Conservation (phyloP, 1,140 invertebrate species). For the Papilio glaucus region DNA sequence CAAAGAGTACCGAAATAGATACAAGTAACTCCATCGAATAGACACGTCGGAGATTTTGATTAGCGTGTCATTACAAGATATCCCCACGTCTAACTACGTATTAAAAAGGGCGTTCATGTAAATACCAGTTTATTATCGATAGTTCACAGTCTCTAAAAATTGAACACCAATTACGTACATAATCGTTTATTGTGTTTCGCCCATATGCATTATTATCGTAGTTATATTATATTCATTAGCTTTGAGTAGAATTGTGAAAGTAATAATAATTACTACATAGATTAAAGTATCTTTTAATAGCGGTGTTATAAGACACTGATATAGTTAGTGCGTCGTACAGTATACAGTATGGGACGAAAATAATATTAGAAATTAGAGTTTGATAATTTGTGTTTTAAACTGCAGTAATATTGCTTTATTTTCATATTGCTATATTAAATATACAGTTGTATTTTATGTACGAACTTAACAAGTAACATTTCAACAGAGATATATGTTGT, state of each 20-base stretch:
- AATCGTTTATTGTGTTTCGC: neutral
- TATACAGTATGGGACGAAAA: no score
- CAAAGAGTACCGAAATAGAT: neutral
- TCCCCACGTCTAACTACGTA: neutral
- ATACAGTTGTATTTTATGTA: neutral
- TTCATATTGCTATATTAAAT: no score
- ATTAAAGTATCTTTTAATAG: no score
- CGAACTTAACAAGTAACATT: constrained; percentile 15
- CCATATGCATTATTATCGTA: neutral
- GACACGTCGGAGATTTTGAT: no score
- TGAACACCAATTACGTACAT: neutral
- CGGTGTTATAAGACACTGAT: no score
- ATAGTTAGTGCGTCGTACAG: no score
- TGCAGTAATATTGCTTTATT: no score
- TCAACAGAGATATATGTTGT: neutral
- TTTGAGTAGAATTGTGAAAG: neutral
- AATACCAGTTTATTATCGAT: neutral
- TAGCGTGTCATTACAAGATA: no score
- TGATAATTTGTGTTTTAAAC: no score
- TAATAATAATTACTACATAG: neutral
- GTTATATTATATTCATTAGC: neutral
- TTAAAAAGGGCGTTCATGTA: neutral
- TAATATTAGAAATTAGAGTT: no score
- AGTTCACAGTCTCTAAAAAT: neutral
- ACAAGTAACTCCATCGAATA: neutral